Conservation (phyloP, 2,888 invertebrate genomes). For the Drosophila robusta region DNA sequence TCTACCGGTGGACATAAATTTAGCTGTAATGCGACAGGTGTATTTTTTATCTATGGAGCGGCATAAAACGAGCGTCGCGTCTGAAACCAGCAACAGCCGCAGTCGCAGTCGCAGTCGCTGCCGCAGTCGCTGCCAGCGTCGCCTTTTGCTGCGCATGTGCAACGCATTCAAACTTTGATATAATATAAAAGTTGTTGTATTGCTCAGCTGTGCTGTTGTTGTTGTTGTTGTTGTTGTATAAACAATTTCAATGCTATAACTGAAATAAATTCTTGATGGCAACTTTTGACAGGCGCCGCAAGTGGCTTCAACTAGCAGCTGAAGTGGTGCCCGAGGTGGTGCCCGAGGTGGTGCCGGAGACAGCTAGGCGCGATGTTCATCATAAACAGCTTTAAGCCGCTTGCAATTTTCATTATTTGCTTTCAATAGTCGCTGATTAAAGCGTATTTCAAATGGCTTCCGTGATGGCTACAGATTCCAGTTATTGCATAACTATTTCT, state of each 20-base stretch:
- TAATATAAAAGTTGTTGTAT: slow-evolving; percentile 59
- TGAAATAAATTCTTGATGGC: slow-evolving; percentile 71
- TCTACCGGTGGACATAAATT: slow-evolving; percentile 85
- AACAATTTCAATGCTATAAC: slow-evolving; percentile 73
- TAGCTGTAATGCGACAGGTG: slow-evolving; percentile 84
- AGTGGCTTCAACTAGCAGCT: slow-evolving; percentile 29
- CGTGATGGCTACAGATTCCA: slow-evolving; percentile 57
- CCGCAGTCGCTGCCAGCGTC: slow-evolving; percentile 7
- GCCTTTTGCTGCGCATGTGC: slow-evolving; percentile 69
- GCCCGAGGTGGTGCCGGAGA: slow-evolving; percentile 12
- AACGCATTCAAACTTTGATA: slow-evolving; percentile 71
- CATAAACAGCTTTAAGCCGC: slow-evolving; percentile 50
- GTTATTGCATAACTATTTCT: slow-evolving; percentile 49
- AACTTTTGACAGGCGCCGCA: slow-evolving; percentile 71
- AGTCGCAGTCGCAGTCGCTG: slow-evolving; percentile 8
- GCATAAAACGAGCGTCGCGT: slow-evolving; percentile 66
- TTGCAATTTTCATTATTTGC: slow-evolving; percentile 63
- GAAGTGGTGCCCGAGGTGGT: slow-evolving; percentile 5
- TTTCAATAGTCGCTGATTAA: slow-evolving; percentile 62
- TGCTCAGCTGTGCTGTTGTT: neutral
- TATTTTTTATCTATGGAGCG: slow-evolving; percentile 82
- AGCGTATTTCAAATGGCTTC: slow-evolving; percentile 61
- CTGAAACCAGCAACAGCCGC: slow-evolving; percentile 19
- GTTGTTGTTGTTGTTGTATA: slow-evolving; percentile 25
- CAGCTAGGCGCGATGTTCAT: slow-evolving; percentile 56